Percentiles rank a stretch among this genome's conserved stretches.
Evolutionary conservation across 2,888 invertebrate species (phyloP).

Genomic region (Vanessa cardui): DNA sequence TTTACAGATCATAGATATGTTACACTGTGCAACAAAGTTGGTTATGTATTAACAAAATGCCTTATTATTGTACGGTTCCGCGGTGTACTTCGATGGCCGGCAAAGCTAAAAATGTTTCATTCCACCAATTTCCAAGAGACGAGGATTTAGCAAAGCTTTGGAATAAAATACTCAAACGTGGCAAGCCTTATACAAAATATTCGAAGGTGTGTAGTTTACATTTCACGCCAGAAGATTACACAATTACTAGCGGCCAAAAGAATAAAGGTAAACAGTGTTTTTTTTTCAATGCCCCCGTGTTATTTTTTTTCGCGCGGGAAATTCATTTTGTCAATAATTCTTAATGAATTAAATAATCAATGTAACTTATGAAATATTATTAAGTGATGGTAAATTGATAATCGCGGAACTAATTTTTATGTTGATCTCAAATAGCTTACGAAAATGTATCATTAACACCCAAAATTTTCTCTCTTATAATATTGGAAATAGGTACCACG

Average conservation of each 20-base stretch:
- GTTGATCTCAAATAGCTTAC: no score
- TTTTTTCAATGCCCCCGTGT: slow-evolving; percentile 34
- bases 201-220: slow-evolving; percentile 80
- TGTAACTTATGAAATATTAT: no score
- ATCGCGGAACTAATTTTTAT: no score
- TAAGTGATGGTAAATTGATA: no score
- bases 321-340: background rate
- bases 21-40: background rate
- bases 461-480: no score
- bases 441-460: no score
- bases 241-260: slow-evolving; percentile 72
- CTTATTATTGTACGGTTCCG: slow-evolving; percentile 79
- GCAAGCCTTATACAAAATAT: slow-evolving; percentile 78
- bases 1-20: slow-evolving; percentile 35
- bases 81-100: slow-evolving; percentile 80
- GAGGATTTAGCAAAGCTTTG: slow-evolving; percentile 71
- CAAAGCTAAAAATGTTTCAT: slow-evolving; percentile 77
- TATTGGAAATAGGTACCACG: no score
- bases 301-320: slow-evolving; percentile 22
- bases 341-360: no score
- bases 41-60: slow-evolving; percentile 61
- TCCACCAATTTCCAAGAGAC: slow-evolving; percentile 76
- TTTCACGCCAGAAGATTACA: slow-evolving; percentile 74
- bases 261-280: slow-evolving; percentile 65
- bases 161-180: slow-evolving; percentile 75